phyloP scores from a whole-genome alignment of 2,888 invertebrate species.

The Schizaphis graminum region DNA sequence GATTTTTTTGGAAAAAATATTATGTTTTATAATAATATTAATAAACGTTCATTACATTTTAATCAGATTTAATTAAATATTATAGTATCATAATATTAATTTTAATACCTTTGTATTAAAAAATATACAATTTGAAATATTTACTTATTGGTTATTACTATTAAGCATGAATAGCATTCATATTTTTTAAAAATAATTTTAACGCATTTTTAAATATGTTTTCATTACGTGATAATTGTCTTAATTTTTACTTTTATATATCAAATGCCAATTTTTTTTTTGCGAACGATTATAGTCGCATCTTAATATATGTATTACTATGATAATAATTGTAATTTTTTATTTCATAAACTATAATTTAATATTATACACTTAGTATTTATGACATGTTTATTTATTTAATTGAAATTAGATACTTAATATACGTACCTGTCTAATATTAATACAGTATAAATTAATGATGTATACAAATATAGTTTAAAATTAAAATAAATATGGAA shows the following conservation, averaged over 20 bases:
- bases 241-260: neutral
- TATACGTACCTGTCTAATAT: neutral
- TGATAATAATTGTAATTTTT: neutral
- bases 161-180: neutral
- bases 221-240: neutral
- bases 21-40: neutral
- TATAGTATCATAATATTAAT: neutral
- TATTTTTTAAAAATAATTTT: neutral
- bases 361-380: neutral
- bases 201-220: neutral
- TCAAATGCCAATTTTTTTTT: neutral
- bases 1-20: neutral
- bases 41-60: neutral
- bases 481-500: neutral
- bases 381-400: neutral
- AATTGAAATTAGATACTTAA: neutral
- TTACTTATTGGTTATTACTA: neutral
- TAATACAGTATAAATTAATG: neutral
- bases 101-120: neutral
- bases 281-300: neutral
- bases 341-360: neutral
- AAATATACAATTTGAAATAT: neutral
- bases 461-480: neutral
- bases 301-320: neutral
- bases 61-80: neutral